phyloP scores from a whole-genome alignment of 1,140 invertebrate species.

The Eciton burchellii region DNA sequence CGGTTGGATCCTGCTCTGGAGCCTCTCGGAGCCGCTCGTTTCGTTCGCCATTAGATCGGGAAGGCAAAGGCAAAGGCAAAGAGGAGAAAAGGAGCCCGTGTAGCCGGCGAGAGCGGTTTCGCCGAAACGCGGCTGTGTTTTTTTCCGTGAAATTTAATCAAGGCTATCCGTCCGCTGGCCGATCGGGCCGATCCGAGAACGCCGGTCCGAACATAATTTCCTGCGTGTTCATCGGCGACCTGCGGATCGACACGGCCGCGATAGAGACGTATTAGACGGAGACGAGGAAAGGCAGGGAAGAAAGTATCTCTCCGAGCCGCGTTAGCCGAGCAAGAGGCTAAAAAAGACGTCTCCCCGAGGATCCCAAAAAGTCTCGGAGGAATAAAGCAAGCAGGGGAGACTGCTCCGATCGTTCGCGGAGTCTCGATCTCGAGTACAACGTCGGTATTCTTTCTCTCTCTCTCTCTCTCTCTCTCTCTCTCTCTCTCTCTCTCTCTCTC shows the following conservation, averaged over 20 bases:
- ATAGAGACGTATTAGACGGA: conserved; percentile 70
- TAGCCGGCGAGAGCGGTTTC: conserved; percentile 51
- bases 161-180: conserved; percentile 42
- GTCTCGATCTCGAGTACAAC: no score
- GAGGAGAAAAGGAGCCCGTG: conserved; percentile 34
- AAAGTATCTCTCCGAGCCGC: no score
- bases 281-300: conserved; percentile 9
- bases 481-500: no score
- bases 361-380: neutral
- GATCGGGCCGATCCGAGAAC: conserved; percentile 46
- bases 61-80: conserved; percentile 41
- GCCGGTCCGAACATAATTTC: conserved; percentile 67
- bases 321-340: neutral
- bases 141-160: conserved; percentile 60
- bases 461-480: no score
- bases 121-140: conserved; percentile 57
- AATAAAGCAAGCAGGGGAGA: no score
- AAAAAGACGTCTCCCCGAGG: neutral
- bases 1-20: neutral
- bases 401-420: no score
- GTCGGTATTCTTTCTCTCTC: no score
- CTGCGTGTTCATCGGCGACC: conserved; percentile 60
- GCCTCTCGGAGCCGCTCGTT: neutral
- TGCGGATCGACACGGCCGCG: conserved; percentile 65
- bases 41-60: conserved; percentile 24